These are phyloP conservation scores for Halisarca cf. caerulea DNA, from an alignment of 37 sponge, comb jelly and placozoan genomes.

Conservation along the genomic window DNA sequence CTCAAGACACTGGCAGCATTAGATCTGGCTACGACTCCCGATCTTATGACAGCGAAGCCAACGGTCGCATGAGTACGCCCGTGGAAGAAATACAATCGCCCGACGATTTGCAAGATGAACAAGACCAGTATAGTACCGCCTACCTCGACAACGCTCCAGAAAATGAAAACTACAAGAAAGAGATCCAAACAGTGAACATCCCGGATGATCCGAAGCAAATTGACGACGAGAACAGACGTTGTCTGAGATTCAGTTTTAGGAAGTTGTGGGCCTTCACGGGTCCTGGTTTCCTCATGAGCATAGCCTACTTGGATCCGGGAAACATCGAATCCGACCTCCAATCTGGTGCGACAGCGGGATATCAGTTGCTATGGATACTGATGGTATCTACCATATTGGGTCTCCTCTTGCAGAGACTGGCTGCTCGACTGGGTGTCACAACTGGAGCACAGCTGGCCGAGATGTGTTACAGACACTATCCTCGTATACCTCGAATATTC, in stretches of 20 bases:
- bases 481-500: conserved; percentile 68
- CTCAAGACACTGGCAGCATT: too few species aligned
- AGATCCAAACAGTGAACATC: not conserved
- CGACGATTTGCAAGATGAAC: too few species aligned
- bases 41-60: too few species aligned
- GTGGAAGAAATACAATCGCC: too few species aligned
- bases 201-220: not conserved
- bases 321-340: conserved; percentile 97
- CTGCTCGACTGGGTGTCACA: conserved; percentile 84
- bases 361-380: conserved; percentile 89
- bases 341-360: conserved; percentile 83
- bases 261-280: conserved; percentile 97
- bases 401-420: conserved; percentile 77
- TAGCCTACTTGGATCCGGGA: conserved; percentile 96
- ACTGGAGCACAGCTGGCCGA: conserved; percentile 92
- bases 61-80: too few species aligned
- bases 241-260: conserved; percentile 69
- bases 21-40: too few species aligned
- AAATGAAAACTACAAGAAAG: conserved; percentile 1
- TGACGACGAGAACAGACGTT: conserved; percentile 21
- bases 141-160: not conserved
- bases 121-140: not conserved
- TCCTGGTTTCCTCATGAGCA: conserved; percentile 98
- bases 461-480: conserved; percentile 80
- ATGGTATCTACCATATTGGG: conserved; percentile 86